Evolutionary conservation across 2,113 vertebrate species (phyloP), one percentile per base, ranked within the genome.

Genomic region (Epinephelus cyanopodus): DNA sequence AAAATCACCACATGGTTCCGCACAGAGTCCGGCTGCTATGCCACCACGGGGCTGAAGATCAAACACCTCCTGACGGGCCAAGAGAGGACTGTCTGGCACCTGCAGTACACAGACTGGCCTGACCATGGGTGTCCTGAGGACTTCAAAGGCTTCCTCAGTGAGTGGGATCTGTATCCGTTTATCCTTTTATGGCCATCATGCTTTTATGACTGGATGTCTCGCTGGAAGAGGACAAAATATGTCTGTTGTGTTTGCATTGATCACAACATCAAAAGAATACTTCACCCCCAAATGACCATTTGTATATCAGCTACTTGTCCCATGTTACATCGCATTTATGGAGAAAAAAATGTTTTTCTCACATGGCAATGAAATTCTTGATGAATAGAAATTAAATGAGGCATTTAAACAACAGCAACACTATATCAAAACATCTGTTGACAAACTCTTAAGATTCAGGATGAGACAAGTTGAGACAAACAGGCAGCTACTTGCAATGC

Each of bases 101-200:
- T 99, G 81, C 98, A 99, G 93, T 99, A 99, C 90, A 99, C 97
- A 1, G 98, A 99, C 88, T 99, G 98, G 98, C 98, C 98, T 0
- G 97, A 99, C 86, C 97, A 99, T 45, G 97, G 98, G 82, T 99
- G 97, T 83, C 98, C 98, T 0, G 98, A 99, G 70, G 97, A 99
- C 93, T 93, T 98, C 82, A 99, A 98, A 88, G 98, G 98, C 48
- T 99, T 99, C 90, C 93, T 99, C 10, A 96, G 98, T 99, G 88
- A 97, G 98, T 96, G 53, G 64, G 53, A 75, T 14, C 54, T 56
- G 11, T 13, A 6, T 58, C 10, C 1, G 27, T 37, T 62, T 61
- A 5, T 50, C 18, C 12, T 58, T 54, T 68, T n/a, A 69, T n/a
- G 25, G 29, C 67, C 39, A 9, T 47, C 12, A 1, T 37, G n/a